These are phyloP conservation scores for Syritta pipiens DNA, from an alignment of 2,888 invertebrate species.

Conservation along the genomic window DNA sequence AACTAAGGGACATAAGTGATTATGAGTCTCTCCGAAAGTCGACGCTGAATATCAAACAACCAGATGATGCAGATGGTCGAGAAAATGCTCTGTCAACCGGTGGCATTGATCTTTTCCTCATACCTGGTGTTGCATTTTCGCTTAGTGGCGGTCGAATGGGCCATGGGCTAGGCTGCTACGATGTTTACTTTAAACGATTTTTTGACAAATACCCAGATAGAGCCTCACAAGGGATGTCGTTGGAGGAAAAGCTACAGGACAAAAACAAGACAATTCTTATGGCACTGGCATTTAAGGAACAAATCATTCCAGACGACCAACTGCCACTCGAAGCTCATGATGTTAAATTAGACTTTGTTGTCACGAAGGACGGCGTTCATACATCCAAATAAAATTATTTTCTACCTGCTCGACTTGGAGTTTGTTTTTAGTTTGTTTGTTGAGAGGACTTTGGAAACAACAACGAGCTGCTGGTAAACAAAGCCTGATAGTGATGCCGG, in stretches of 20 bases:
- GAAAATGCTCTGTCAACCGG: conserved; percentile 89
- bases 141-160: conserved; percentile 86
- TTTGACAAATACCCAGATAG: conserved; percentile 74
- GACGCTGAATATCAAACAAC: conserved; percentile 95
- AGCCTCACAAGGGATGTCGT: too few relatives aligned
- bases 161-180: conserved; percentile 97
- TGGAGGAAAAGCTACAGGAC: too few relatives aligned
- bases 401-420: too few relatives aligned
- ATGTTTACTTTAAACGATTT: conserved; percentile 84
- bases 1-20: conserved; percentile 85
- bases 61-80: conserved; percentile 83
- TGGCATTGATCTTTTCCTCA: conserved; percentile 91
- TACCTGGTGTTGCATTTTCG: conserved; percentile 95
- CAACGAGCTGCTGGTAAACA: too few relatives aligned
- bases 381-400: not conserved
- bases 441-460: too few relatives aligned
- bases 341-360: conserved; percentile 85
- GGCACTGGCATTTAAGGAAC: conserved; percentile 90
- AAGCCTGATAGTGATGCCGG: too few relatives aligned
- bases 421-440: too few relatives aligned
- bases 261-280: conserved; percentile 80
- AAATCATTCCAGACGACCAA: conserved; percentile 84
- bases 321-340: conserved; percentile 88
- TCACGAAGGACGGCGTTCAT: conserved; percentile 80
- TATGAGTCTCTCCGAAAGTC: conserved; percentile 88